A percentile compares a stretch with the other conserved stretches of the same genome.
phyloP scores from a whole-genome alignment of 2,113 vertebrate genomes.

The Motacilla alba region DNA sequence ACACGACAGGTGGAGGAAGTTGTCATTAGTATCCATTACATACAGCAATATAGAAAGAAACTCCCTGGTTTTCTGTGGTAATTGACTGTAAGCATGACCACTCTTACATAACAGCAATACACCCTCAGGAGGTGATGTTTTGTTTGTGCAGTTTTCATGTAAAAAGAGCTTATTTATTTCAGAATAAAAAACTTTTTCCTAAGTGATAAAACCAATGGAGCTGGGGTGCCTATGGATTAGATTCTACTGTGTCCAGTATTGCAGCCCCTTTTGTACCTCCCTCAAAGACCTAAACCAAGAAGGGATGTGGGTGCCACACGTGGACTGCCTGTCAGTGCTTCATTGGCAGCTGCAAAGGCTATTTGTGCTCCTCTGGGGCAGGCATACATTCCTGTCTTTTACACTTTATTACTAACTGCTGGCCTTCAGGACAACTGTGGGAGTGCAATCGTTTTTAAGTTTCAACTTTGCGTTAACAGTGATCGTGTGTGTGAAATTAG shows the following conservation, averaged over 20 bases:
- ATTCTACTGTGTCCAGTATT: not conserved
- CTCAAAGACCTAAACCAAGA: not conserved
- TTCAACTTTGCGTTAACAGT: not conserved
- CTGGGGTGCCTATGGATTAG: not conserved
- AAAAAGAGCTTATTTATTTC: not conserved
- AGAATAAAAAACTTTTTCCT: not conserved
- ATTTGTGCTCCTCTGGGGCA: not conserved
- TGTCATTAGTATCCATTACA: constrained; percentile 62
- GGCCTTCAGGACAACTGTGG: not conserved
- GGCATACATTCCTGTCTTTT: not conserved
- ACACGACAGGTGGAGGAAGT: constrained; percentile 31
- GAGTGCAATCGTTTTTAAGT: fast-evolving
- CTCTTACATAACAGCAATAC: not conserved
- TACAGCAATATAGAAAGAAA: not conserved
- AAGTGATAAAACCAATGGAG: not conserved
- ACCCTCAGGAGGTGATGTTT: not conserved
- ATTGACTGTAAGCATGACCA: constrained; percentile 19
- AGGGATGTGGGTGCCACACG: fast-evolving
- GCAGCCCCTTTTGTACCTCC: not conserved
- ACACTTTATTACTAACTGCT: not conserved
- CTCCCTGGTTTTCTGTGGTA: not conserved
- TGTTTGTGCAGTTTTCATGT: not conserved
- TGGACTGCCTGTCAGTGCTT: not conserved
- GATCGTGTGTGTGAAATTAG: not conserved
- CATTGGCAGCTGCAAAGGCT: not conserved